phyloP scores from a whole-genome alignment of 2,797 vertebrate species.

The Clamator glandarius region DNA sequence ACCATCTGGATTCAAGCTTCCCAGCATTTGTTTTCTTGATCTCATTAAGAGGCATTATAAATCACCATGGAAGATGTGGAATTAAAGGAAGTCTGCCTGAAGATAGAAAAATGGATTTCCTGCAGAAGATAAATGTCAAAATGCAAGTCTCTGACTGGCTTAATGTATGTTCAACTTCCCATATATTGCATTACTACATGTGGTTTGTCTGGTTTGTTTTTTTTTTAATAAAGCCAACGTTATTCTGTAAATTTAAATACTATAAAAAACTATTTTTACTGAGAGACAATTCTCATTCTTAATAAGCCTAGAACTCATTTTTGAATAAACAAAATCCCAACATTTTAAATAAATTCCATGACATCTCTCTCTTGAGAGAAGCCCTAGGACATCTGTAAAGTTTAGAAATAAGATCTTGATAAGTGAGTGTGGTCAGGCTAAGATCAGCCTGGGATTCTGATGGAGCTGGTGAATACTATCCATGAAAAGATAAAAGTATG shows the following conservation, averaged over 20 bases:
- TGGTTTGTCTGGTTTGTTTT: background rate
- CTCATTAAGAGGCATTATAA: background rate
- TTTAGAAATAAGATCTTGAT: background rate
- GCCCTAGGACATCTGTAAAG: background rate
- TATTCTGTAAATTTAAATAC: background rate
- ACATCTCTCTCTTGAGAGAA: background rate
- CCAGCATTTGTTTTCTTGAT: background rate
- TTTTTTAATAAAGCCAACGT: background rate
- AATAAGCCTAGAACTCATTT: background rate
- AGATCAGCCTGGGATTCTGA: background rate
- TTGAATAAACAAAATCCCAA: background rate
- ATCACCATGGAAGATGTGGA: background rate
- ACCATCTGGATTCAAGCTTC: background rate
- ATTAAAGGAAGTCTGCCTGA: background rate
- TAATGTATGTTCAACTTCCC: background rate
- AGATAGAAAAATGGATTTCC: background rate
- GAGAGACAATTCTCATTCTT: background rate
- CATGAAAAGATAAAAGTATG: too few relatives aligned
- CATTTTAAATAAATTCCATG: background rate
- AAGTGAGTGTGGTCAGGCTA: background rate
- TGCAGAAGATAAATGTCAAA: background rate
- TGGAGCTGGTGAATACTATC: background rate
- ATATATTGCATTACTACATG: accelerated
- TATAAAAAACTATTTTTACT: background rate
- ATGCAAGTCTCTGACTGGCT: background rate